Evolutionary conservation across 1,140 invertebrate species (phyloP).

Genomic region (Coelopa frigida): DNA sequence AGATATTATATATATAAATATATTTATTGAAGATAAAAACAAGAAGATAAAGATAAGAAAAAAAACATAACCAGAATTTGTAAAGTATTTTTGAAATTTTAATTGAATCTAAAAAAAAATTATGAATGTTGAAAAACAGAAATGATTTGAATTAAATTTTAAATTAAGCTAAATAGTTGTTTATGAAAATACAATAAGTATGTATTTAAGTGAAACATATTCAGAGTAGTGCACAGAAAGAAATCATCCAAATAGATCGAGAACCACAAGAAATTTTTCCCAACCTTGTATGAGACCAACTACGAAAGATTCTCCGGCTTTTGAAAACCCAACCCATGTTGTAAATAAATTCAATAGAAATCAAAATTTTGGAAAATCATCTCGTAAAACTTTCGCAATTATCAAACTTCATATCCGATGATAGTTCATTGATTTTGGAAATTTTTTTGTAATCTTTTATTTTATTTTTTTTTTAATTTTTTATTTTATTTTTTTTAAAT

Average conservation of each 20-base stretch:
- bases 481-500: background rate
- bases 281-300: too few species aligned
- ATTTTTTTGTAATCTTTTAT: background rate
- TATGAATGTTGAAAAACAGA: background rate
- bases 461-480: slow-evolving; percentile 2
- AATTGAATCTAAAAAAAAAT: background rate
- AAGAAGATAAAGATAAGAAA: too few species aligned
- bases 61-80: background rate
- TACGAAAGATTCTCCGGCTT: too few species aligned
- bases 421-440: background rate
- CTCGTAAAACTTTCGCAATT: background rate
- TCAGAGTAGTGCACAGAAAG: too few species aligned
- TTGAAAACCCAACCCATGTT: too few species aligned
- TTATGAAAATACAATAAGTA: too few species aligned
- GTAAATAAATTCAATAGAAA: background rate
- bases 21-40: too few species aligned
- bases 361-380: background rate
- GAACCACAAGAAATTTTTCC: too few species aligned
- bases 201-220: too few species aligned
- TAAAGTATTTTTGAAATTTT: background rate
- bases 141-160: background rate
- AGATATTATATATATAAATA: too few species aligned
- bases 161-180: too few species aligned
- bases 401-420: background rate
- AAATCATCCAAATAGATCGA: too few species aligned